Conservation (phyloP, 2,888 invertebrate genomes). For the Ectemnius lituratus region DNA sequence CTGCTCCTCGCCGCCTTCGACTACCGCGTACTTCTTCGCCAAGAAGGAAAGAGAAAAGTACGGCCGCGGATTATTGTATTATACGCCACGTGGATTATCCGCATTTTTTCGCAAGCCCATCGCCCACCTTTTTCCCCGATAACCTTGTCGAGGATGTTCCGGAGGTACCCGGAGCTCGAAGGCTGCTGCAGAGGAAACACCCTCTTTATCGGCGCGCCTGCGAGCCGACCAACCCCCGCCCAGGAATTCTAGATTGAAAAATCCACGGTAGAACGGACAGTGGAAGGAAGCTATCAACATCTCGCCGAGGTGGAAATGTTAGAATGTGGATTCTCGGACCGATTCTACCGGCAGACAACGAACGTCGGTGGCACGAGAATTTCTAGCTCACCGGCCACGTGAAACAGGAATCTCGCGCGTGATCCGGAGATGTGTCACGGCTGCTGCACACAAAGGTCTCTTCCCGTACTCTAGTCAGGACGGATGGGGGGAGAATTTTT, state of each 20-base stretch:
- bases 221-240: not conserved
- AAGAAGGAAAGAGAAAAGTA: slow-evolving; percentile 19
- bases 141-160: not conserved
- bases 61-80: slow-evolving; percentile 66
- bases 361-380: too few relatives aligned
- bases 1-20: slow-evolving; percentile 64
- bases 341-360: too few relatives aligned
- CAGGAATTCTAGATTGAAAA: not conserved
- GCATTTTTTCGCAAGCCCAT: not conserved
- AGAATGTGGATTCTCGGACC: not conserved
- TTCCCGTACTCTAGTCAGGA: not conserved
- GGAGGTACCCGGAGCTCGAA: not conserved
- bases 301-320: not conserved
- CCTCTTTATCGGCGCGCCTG: not conserved
- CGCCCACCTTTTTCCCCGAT: slow-evolving; percentile 6
- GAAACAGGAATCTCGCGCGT: too few relatives aligned
- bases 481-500: not conserved
- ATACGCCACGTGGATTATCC: slow-evolving; percentile 39
- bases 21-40: slow-evolving; percentile 52
- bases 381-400: too few relatives aligned
- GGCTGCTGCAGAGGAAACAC: not conserved
- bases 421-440: slow-evolving; percentile 2
- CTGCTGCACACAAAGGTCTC: too few relatives aligned
- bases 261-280: slow-evolving; percentile 9
- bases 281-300: slow-evolving; percentile 9